These are phyloP conservation scores for Amphimedon queenslandica DNA, from an alignment of 37 sponge, comb jelly and placozoan genomes.

Conservation along the genomic window DNA sequence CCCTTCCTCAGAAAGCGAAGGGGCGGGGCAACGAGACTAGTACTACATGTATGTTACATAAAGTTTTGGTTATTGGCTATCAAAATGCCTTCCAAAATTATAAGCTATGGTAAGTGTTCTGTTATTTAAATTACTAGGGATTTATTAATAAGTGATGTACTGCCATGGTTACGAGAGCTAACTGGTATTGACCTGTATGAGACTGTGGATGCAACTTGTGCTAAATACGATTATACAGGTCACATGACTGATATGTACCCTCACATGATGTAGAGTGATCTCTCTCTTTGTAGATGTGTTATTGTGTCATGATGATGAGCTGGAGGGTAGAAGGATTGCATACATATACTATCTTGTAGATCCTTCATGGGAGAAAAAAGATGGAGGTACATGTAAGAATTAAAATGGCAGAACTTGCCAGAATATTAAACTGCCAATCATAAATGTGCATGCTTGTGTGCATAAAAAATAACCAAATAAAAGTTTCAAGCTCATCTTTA, in stretches of 20 bases:
- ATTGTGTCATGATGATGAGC: slow-evolving; percentile 91
- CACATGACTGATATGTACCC: not conserved
- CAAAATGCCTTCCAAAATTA: no score
- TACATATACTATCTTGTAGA: slow-evolving; percentile 86
- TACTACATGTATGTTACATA: no score
- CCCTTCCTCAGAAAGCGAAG: no score
- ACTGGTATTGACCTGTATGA: slow-evolving; percentile 70
- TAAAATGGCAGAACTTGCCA: no score
- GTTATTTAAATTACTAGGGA: no score
- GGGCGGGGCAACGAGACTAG: no score
- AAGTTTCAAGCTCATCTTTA: no score
- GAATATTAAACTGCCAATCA: no score
- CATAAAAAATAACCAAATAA: no score
- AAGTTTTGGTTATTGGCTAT: no score
- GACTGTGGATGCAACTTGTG: slow-evolving; percentile 72
- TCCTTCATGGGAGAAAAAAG: slow-evolving; percentile 61
- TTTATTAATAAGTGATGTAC: slow-evolving; percentile 16
- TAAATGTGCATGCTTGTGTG: no score
- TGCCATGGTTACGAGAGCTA: slow-evolving; percentile 50
- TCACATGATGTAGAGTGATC: not conserved
- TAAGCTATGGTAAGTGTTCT: no score
- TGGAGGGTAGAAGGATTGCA: slow-evolving; percentile 87
- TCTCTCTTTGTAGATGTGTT: slow-evolving; percentile 42
- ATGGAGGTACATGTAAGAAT: slow-evolving; percentile 82
- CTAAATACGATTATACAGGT: slow-evolving; percentile 83